phyloP scores from a whole-genome alignment of 2,797 vertebrate species.

The Masticophis lateralis region DNA sequence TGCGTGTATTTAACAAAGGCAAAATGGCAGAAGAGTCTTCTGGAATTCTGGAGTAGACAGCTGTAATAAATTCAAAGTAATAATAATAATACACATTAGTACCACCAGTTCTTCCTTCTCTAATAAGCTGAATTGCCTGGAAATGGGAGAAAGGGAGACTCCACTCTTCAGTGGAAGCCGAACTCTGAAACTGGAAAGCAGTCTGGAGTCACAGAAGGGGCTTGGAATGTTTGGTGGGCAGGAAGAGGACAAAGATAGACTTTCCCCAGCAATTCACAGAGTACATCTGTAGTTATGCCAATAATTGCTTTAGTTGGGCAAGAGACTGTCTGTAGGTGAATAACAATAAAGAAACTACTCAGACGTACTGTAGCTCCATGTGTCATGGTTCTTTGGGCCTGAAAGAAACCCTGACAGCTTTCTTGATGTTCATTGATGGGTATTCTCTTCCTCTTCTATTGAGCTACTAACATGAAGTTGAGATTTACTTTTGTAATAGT shows the following conservation, averaged over 20 bases:
- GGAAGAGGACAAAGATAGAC: neutral
- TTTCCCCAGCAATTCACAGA: neutral
- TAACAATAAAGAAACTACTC: neutral
- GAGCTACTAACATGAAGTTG: neutral
- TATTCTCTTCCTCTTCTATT: neutral
- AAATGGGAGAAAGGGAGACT: neutral
- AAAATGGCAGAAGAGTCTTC: neutral
- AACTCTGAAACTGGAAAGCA: neutral
- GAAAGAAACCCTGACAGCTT: neutral
- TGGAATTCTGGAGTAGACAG: neutral
- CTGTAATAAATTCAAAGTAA: neutral
- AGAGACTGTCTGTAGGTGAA: neutral
- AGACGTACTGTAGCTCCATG: neutral
- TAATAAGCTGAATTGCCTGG: neutral
- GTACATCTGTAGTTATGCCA: neutral
- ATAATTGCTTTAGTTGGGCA: neutral
- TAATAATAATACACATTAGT: neutral
- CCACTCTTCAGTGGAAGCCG: neutral
- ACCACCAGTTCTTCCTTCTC: neutral
- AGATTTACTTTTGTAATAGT: neutral
- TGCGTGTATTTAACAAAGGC: neutral
- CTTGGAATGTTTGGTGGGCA: neutral
- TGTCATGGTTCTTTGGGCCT: neutral
- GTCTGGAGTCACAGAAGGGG: neutral
- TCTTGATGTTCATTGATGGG: neutral